Evolutionary conservation across 2,797 vertebrate genomes (phyloP), one percentile per base, ranked within the genome.

Genomic region (Tauraco hartlaubi): DNA sequence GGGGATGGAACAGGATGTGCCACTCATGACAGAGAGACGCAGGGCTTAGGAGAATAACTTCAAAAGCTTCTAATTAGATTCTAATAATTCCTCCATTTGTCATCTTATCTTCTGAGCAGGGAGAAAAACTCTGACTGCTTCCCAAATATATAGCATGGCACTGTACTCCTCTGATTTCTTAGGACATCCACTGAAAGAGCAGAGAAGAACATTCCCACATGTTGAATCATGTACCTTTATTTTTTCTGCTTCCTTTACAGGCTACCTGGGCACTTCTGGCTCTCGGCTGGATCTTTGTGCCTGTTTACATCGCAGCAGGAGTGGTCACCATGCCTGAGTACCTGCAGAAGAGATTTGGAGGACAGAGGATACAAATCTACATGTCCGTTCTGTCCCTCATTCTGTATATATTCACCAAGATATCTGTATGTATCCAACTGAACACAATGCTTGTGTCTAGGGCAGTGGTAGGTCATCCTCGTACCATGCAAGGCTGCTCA

Each of bases 241-340:
- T 88, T 64, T 77, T 63, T 39, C 35, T 91, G 63, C 69, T 62
- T 49, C 66, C 68, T 74, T 78, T n/a, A 74, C 88, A 99, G 99
- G 99, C 99, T 73, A 97, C 98, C 1, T 99, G 99, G 99, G 97
- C 99, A 14, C 98, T 99, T 48, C 90, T 99, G 94, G 99, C 99
- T 72, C 98, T 99, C 0, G 99, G 99, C 48, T 99, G 99, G 99
- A 97, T 99, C 58, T 99, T 99, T 17, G 97, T 99, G 28, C 99
- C 99, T 0, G 99, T 99, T 88, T 99, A 99, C 96, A 99, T 99
- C 1, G 96, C 99, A 62, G 98, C 99, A 19, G 99, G 98, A 37
- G 99, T 99, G 43, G 97, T 99, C 93, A 99, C 99, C 9, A 99
- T 99, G 99, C 99, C 99, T 0, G 98, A 99, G 91, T 99, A 99